Conservation (phyloP, 2,888 invertebrate species). For the Macropis europaea region DNA sequence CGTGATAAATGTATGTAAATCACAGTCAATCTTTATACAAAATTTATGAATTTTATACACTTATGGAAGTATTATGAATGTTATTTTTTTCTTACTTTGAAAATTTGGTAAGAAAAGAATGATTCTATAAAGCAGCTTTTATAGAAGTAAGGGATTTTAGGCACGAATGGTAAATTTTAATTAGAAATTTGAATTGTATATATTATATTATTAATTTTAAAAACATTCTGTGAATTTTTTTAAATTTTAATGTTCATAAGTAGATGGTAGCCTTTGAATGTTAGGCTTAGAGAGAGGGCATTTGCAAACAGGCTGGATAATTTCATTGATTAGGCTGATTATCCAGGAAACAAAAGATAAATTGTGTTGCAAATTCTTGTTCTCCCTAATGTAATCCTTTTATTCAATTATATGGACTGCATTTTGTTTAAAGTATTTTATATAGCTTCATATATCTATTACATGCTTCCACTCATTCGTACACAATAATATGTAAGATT, state of each 20-base stretch:
- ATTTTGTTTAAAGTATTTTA: conserved; percentile 32
- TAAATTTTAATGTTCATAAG: neutral
- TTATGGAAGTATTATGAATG: neutral
- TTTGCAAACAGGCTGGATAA: neutral
- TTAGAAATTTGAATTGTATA: conserved; percentile 32
- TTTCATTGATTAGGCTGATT: neutral
- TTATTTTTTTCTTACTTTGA: neutral
- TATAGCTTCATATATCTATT: conserved; percentile 22
- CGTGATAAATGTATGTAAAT: conserved; percentile 8
- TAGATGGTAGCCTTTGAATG: neutral
- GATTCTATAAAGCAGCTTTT: conserved; percentile 1
- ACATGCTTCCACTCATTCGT: conserved; percentile 42
- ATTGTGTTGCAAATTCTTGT: neutral
- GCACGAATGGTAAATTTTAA: conserved; percentile 23
- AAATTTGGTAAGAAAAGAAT: neutral
- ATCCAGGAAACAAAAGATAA: neutral
- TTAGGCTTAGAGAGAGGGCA: neutral
- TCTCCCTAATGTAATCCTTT: neutral
- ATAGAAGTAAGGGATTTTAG: conserved; percentile 2
- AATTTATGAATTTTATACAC: conserved; percentile 27
- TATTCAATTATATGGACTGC: conserved; percentile 25
- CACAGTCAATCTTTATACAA: conserved; percentile 10
- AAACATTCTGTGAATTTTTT: conserved; percentile 20
- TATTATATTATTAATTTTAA: conserved; percentile 18
- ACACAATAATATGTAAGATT: neutral